phyloP scores from a whole-genome alignment of 2,888 invertebrate species.

The Drosophila neonasuta region DNA sequence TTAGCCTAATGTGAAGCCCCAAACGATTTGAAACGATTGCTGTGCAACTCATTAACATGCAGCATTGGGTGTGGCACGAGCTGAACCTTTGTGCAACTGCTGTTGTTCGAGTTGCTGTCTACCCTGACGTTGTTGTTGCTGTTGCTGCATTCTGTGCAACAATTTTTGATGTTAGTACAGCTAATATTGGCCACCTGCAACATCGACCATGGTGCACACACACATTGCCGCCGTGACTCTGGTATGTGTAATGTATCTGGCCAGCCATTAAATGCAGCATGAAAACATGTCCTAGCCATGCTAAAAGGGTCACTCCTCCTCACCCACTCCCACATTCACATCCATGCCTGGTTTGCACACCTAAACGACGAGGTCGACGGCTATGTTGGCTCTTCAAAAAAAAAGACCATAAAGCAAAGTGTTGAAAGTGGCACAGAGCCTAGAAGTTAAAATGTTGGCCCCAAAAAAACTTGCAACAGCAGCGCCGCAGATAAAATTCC shows the following conservation, averaged over 20 bases:
- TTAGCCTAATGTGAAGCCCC: constrained; percentile 39
- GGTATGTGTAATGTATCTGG: constrained; percentile 53
- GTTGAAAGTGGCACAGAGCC: constrained; percentile 65
- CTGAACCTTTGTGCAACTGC: constrained; percentile 10
- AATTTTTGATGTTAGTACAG: constrained; percentile 46
- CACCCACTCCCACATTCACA: background rate
- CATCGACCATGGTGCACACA: constrained; percentile 17
- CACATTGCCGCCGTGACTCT: background rate
- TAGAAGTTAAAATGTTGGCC: constrained; percentile 57
- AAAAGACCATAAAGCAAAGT: constrained; percentile 62
- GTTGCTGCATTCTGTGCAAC: constrained; percentile 17
- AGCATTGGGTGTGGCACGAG: constrained; percentile 16
- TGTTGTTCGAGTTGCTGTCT: constrained; percentile 21
- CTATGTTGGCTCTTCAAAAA: constrained; percentile 13
- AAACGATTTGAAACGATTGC: constrained; percentile 70
- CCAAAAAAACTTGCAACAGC: constrained; percentile 57
- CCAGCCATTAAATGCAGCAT: constrained; percentile 64
- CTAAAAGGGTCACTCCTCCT: constrained; percentile 55
- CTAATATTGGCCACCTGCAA: constrained; percentile 57
- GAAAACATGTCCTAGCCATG: constrained; percentile 49
- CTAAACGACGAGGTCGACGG: constrained; percentile 10
- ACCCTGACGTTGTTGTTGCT: constrained; percentile 22
- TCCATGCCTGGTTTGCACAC: background rate
- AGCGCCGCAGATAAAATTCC: constrained; percentile 57
- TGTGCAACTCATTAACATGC: constrained; percentile 73